Evolutionary conservation across 2,888 invertebrate genomes (phyloP).

Genomic region (Caenorhabditis plicata): DNA sequence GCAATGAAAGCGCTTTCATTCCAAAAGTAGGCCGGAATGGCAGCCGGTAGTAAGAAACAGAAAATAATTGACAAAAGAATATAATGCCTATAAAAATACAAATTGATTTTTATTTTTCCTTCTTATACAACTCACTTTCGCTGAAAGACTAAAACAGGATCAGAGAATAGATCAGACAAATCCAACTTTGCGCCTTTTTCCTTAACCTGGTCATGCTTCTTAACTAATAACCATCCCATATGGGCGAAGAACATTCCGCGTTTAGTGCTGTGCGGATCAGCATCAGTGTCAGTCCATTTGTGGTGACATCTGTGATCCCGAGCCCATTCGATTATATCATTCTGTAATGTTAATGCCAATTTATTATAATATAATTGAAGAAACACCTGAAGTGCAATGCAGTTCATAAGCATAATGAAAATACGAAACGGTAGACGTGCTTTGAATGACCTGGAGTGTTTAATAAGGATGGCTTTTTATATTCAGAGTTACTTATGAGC

Average conservation of each 20-base stretch:
- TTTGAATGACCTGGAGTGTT: slow-evolving; percentile 75
- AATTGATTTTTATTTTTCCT: neutral
- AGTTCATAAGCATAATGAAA: slow-evolving; percentile 79
- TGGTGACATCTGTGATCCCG: slow-evolving; percentile 83
- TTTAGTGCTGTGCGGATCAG: slow-evolving; percentile 87
- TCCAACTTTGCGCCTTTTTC: slow-evolving; percentile 75
- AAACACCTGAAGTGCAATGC: slow-evolving; percentile 82
- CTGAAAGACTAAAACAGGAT: slow-evolving; percentile 82
- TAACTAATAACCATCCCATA: slow-evolving; percentile 84
- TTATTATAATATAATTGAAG: too few species aligned
- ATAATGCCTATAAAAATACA: slow-evolving; percentile 75
- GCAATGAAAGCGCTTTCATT: slow-evolving; percentile 78
- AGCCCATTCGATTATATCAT: slow-evolving; percentile 85
- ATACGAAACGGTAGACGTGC: slow-evolving; percentile 82
- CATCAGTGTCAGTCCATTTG: slow-evolving; percentile 88
- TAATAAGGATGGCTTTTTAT: neutral
- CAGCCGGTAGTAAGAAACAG: slow-evolving; percentile 80
- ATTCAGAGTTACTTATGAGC: slow-evolving; percentile 73
- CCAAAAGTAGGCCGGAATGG: slow-evolving; percentile 81
- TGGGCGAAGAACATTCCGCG: slow-evolving; percentile 94
- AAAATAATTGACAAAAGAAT: slow-evolving; percentile 76
- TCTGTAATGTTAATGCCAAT: too few species aligned
- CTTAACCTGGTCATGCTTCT: slow-evolving; percentile 79
- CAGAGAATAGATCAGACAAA: slow-evolving; percentile 79
- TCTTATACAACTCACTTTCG: slow-evolving; percentile 73